Evolutionary conservation across 1,140 invertebrate genomes (phyloP).

Genomic region (Drosophila nannoptera): DNA sequence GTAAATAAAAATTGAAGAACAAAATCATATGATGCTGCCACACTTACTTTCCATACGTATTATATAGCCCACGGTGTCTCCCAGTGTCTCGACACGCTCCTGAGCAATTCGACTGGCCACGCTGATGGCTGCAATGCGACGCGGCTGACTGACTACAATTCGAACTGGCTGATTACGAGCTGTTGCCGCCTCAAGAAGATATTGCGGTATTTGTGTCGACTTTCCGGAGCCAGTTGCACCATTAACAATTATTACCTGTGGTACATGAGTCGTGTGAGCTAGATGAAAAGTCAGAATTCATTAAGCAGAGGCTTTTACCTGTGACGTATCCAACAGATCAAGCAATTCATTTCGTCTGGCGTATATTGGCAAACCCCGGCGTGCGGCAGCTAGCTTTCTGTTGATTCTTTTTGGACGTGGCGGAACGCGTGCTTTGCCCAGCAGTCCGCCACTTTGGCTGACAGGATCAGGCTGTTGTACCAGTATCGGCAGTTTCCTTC

Average conservation of each 20-base stretch:
- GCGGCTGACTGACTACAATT: conserved; percentile 95
- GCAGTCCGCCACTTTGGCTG: conserved; percentile 2
- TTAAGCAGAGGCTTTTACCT: neutral
- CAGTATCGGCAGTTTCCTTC: neutral
- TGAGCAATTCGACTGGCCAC: conserved; percentile 89
- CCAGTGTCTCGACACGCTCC: conserved; percentile 92
- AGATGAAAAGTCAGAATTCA: neutral
- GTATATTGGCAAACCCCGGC: conserved; percentile 43
- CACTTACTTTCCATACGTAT: conserved; percentile 87
- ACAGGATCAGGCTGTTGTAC: neutral
- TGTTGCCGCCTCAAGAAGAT: conserved; percentile 89
- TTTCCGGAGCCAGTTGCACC: conserved; percentile 94
- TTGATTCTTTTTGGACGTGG: conserved; percentile 14
- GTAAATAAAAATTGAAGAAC: neutral
- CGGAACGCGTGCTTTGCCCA: conserved; percentile 21
- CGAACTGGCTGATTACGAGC: conserved; percentile 85
- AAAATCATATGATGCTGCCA: too few species aligned
- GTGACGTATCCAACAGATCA: neutral
- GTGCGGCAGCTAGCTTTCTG: conserved; percentile 24
- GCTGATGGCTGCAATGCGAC: conserved; percentile 92
- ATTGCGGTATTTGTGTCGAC: conserved; percentile 95
- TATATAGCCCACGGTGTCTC: conserved; percentile 95
- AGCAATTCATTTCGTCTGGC: conserved; percentile 36
- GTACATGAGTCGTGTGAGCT: neutral
- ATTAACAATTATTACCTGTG: conserved; percentile 82